Base-by-base conservation (phyloP, 2,888 invertebrate species). In the Temnothorax rugatulus region DNA sequence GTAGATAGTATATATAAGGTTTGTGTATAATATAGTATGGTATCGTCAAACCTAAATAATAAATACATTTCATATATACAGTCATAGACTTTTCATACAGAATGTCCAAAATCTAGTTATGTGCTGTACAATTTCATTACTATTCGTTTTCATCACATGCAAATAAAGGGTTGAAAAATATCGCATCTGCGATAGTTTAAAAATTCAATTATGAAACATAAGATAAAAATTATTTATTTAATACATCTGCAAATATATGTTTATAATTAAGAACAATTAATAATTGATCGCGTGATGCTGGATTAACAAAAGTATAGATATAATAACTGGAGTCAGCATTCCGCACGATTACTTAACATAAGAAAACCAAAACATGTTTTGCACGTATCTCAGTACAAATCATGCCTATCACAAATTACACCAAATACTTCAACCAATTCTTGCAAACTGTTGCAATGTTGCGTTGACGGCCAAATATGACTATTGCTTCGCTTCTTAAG, bases 61-160 rank as follows among this genome's bases (percentile, higher is more conserved):
- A 94, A 94, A 94, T 94, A 94, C 94, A 94, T 94, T 94, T 94
- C 94, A 93, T 94, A 94, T 94, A 93, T 94, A 94, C 94, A 94
- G 93, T 94, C 93, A 89, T 89, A 93, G 94, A 93, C 93, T 91
- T 92, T 93, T 93, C 91, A 94, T 94, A 94, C 94, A 94, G 94
- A 94, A 94, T 93, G 92, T 93, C 92, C 94, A 87, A 90, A 90
- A 91, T 90, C 88, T 88, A 82, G 86, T 59, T 18, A 86, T 85
- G 83, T 85, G 84, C 85, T 87, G 86, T 89, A 90, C 87, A 90
- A 84, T 87, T 61, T 61, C 64, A 74, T 66, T 86, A 86, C 29
- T 57, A 69, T 63, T 87, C 25, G 4, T 64, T 83, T 74, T 79
- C n/a, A 41, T 79, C 57, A 25, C 44, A 44, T 47, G 66, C 47